phyloP scores from a whole-genome alignment of 2,113 vertebrate species.

The Progne subis region DNA sequence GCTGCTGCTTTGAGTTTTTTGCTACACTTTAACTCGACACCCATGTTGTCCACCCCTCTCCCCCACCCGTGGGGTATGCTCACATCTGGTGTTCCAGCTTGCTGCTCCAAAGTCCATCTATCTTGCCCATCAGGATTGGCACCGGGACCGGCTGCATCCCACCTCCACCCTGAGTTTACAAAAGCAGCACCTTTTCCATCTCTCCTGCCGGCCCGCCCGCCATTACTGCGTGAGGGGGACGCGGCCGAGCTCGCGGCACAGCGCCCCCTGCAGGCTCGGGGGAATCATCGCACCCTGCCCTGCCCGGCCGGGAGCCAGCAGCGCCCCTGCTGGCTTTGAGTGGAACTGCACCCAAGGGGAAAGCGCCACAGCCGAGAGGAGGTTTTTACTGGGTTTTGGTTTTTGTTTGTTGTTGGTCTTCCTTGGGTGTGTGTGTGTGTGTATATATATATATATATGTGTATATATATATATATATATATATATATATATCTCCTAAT shows the following conservation, averaged over 20 bases:
- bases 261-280: not conserved
- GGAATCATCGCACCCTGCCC: not conserved
- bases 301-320: not conserved
- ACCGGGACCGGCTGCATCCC: rapidly evolving
- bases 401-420: no score
- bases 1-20: not conserved
- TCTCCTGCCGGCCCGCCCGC: rapidly evolving
- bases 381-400: no score
- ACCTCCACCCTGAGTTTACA: no score
- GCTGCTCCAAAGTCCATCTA: not conserved
- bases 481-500: no score
- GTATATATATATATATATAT: no score
- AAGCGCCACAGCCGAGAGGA: not conserved
- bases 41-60: no score
- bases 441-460: no score
- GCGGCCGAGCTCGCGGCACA: not conserved
- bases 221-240: not conserved
- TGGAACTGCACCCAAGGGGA: not conserved
- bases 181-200: not conserved
- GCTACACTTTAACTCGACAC: rapidly evolving
- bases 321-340: not conserved
- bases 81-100: not conserved
- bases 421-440: no score
- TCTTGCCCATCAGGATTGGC: not conserved
- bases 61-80: no score